These are phyloP conservation scores for Macquaria australasica DNA, from an alignment of 2,113 vertebrate species.

Conservation along the genomic window DNA sequence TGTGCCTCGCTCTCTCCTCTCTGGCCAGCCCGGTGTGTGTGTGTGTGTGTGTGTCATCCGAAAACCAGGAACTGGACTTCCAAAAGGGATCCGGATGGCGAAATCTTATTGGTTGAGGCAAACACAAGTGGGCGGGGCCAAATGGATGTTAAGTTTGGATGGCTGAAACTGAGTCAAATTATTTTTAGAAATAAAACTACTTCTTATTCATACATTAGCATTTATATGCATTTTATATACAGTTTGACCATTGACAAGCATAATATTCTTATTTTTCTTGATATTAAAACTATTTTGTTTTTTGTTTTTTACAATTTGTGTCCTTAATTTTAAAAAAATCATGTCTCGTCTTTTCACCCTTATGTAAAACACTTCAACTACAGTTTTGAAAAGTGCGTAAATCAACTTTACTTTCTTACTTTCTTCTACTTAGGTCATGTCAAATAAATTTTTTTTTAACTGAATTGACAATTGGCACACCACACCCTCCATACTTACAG, in stretches of 20 bases:
- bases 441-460: too few relatives aligned
- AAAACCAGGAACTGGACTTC: conserved; percentile 57
- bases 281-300: not conserved
- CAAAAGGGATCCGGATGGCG: conserved; percentile 33
- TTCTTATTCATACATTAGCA: too few relatives aligned
- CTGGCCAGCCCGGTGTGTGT: conserved; percentile 22
- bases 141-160: too few relatives aligned
- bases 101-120: not conserved
- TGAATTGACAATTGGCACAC: too few relatives aligned
- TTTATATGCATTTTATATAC: not conserved
- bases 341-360: too few relatives aligned
- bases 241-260: not conserved
- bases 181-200: not conserved
- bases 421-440: too few relatives aligned
- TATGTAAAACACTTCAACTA: too few relatives aligned
- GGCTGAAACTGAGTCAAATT: not conserved
- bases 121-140: not conserved
- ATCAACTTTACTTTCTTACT: too few relatives aligned
- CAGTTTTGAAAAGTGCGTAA: too few relatives aligned
- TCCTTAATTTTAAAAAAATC: too few relatives aligned
- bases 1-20: conserved; percentile 45
- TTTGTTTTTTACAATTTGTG: not conserved
- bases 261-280: not conserved
- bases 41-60: conserved; percentile 4
- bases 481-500: too few relatives aligned